phyloP scores from a whole-genome alignment of 2,113 vertebrate species.

The Desmodus rotundus region DNA sequence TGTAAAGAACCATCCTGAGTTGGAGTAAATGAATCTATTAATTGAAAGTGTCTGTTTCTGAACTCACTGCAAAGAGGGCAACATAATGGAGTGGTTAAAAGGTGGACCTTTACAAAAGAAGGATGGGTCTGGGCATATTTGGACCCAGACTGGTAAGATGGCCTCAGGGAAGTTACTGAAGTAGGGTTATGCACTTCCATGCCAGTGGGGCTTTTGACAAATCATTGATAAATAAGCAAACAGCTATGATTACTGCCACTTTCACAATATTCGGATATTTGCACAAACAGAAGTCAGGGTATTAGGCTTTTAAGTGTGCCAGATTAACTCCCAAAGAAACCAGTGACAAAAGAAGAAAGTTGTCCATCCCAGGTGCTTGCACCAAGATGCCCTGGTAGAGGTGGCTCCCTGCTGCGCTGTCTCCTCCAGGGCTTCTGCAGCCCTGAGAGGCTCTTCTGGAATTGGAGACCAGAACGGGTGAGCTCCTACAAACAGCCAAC shows the following conservation, averaged over 20 bases:
- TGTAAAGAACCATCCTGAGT: neutral
- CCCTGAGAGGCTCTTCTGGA: neutral
- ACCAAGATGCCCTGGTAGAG: neutral
- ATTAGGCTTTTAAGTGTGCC: neutral
- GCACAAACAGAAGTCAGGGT: neutral
- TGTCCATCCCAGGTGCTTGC: rapidly evolving
- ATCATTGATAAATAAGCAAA: neutral
- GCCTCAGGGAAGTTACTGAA: neutral
- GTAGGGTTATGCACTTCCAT: rapidly evolving
- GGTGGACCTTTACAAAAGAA: neutral
- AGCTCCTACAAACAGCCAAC: neutral
- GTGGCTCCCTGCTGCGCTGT: rapidly evolving
- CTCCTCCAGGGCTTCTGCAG: neutral
- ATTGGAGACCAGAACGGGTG: rapidly evolving
- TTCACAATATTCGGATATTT: neutral
- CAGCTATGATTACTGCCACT: neutral
- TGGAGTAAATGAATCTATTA: neutral
- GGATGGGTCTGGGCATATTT: neutral
- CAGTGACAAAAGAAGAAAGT: neutral
- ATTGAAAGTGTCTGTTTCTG: neutral
- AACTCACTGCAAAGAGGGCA: neutral
- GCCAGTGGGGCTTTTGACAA: neutral
- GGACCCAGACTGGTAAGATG: neutral
- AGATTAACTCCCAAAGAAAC: neutral
- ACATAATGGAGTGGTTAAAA: neutral